Evolutionary conservation across 1,140 invertebrate genomes (phyloP).

Genomic region (Melanaphis sacchari): DNA sequence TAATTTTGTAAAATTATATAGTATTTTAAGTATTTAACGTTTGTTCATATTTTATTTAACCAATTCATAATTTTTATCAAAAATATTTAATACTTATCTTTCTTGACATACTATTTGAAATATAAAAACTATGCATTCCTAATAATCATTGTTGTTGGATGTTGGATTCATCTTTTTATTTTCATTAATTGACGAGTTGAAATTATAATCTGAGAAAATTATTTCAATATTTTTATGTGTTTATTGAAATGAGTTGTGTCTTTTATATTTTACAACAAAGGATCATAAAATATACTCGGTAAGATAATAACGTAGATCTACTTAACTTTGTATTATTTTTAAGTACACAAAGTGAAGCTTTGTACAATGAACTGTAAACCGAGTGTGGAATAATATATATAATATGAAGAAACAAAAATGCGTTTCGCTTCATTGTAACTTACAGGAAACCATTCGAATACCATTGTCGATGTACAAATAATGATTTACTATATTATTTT

Average conservation of each 20-base stretch:
- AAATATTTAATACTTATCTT: not conserved
- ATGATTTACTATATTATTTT: constrained; percentile 62
- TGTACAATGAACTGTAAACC: not conserved
- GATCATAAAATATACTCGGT: not conserved
- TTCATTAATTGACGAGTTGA: no score
- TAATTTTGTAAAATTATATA: not conserved
- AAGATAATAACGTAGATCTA: not conserved
- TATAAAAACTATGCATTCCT: not conserved
- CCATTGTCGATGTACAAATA: not conserved
- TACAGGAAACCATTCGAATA: not conserved
- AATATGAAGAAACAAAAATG: not conserved
- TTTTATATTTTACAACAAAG: not conserved
- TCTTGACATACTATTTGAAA: not conserved
- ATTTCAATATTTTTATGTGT: not conserved
- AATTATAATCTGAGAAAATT: not conserved
- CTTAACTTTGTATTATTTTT: not conserved
- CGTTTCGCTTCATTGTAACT: not conserved
- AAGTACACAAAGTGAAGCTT: not conserved
- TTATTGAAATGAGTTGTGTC: not conserved
- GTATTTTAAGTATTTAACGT: not conserved
- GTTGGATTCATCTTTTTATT: not conserved
- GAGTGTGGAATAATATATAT: not conserved
- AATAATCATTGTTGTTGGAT: not conserved
- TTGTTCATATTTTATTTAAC: not conserved
- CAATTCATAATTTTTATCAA: not conserved